Evolutionary conservation across 2,113 vertebrate species (phyloP), one percentile per base, ranked within the genome.

Genomic region (Cnemophilus loriae): DNA sequence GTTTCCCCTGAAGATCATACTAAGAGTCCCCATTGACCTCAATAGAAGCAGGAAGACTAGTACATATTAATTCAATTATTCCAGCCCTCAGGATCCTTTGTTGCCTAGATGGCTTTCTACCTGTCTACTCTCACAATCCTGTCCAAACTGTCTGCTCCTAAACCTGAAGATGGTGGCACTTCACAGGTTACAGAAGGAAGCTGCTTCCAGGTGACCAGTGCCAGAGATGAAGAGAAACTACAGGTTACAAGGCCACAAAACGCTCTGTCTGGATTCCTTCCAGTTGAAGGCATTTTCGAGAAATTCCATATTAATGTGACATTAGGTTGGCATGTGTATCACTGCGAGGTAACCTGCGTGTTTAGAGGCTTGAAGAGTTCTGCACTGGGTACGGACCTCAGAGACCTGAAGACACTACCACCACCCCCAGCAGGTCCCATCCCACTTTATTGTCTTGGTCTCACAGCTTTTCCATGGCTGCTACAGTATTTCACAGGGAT

Each of bases 321-420:
- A 49, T 61, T 64, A 56, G 28, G 33, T 12, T 60, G 37, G 42
- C 0, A 1, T 24, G 16, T 4, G 0, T 26, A 50, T 52, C 55
- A 20, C 44, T 39, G 32, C 0, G 0, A 95, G 68, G 35, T 24
- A 44, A 9, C 2, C 32, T 3, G 3, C 0, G 0, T 26, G 23
- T 13, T 53, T 37, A 39, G 15, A 75, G 11, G 17, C 2, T 4
- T 14, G 30, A 18, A 42, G 42, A 37, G 35, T 56, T 85, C 83
- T 71, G 61, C 19, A 23, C 46, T 30, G 30, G 20, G 17, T 70
- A 15, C 33, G 44, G 42, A 32, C 33, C 44, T 61, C 41, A 30
- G 35, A 52, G 53, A 7, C 23, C 18, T 56, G 47, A 75, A 67
- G 30, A 44, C 26, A 7, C n/a, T 13, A 6, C 20, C 27, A 55